phyloP scores from a whole-genome alignment of 2,113 vertebrate species.

The Delphinapterus leucas region DNA sequence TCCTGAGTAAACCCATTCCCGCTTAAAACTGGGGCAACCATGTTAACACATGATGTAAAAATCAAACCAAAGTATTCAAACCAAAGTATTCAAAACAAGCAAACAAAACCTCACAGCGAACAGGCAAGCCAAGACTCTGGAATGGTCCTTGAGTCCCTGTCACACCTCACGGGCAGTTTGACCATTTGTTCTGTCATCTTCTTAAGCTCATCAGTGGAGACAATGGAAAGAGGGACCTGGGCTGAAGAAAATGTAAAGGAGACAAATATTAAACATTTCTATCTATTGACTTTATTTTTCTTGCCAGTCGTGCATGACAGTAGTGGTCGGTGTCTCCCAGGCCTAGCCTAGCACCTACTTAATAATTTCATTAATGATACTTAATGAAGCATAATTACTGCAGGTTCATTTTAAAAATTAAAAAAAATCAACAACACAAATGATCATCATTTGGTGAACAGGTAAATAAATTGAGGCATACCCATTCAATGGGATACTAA shows the following conservation, averaged over 20 bases:
- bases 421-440: neutral
- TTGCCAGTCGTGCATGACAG: neutral
- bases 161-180: neutral
- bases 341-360: neutral
- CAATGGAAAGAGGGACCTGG: neutral
- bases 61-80: neutral
- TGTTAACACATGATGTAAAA: neutral
- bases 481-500: neutral
- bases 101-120: neutral
- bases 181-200: neutral
- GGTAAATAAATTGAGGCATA: neutral
- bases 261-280: neutral
- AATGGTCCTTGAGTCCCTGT: accelerated
- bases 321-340: neutral
- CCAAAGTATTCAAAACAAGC: neutral
- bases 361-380: neutral
- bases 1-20: neutral
- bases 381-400: neutral
- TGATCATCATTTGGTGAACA: neutral
- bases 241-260: neutral
- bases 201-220: neutral
- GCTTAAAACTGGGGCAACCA: neutral
- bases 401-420: neutral
- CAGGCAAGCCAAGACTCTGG: neutral
- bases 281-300: neutral